Percentiles rank a stretch among this genome's conserved stretches.
Conservation (phyloP, 2,113 vertebrate genomes). For the Dromas ardeola region DNA sequence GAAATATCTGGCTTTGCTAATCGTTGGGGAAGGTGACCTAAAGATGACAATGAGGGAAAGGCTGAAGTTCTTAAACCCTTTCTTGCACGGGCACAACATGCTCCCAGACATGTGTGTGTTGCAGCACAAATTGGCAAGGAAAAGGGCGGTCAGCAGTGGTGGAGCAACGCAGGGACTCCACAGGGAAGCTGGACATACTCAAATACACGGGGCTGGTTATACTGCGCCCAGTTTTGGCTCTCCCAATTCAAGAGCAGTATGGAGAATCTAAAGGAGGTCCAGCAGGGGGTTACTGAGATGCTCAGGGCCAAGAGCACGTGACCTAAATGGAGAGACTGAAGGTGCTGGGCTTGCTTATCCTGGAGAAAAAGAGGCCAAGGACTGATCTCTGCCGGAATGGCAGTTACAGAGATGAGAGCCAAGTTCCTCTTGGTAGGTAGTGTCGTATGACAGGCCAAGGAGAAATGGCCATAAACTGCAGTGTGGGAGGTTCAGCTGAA, state of each 20-base stretch:
- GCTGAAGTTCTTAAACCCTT: neutral
- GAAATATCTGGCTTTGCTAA: neutral
- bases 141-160: neutral
- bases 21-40: neutral
- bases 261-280: neutral
- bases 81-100: neutral
- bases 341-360: neutral
- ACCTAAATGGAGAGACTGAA: neutral
- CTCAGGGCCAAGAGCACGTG: neutral
- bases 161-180: neutral
- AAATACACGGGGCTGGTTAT: neutral
- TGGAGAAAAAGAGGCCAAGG: neutral
- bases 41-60: neutral
- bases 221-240: neutral
- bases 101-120: neutral
- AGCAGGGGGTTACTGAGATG: neutral
- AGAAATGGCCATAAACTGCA: neutral
- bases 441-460: neutral
- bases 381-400: neutral
- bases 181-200: neutral
- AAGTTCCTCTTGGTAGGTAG: neutral
- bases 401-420: neutral
- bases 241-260: rapidly evolving
- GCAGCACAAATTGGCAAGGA: no score
- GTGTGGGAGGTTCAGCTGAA: neutral